Evolutionary conservation across 1,140 invertebrate species (phyloP), one percentile per base, ranked within the genome.

Genomic region (Drosophila micromelanica): DNA sequence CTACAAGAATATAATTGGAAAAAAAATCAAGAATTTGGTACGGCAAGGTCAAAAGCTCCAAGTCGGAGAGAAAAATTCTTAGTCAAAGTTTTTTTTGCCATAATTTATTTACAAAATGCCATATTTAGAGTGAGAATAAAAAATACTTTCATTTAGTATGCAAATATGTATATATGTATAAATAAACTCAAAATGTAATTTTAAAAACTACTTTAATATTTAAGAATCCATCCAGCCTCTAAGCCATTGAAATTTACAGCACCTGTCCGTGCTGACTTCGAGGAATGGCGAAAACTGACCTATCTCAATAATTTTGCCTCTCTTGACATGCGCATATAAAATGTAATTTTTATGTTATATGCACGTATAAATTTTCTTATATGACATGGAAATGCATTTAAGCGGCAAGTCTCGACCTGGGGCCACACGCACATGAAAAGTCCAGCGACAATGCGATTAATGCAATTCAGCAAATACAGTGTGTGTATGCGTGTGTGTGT

Each of bases 391-490:
- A 65, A 72, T 59, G 69, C 62, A 65, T 57, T 65, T 65, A 46
- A 5, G 15, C 27, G 15, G 27, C 51, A 35, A n/a, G 9, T 49
- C 37, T 20, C 12, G 20, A 48, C 57, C 59, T 63, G 55, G 43
- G 56, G 32, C 56, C 62, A 71, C 71, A 73, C 42, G 64, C 60
- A 76, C 46, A 63, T 73, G 54, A 17, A 48, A 61, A 37, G 37
- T n/a, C 48, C 37, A 45, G 60, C 52, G 48, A 59, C 40, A 57
- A 32, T 45, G 51, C 63, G 54, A 80, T 76, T 80, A 80, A 80
- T 73, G 35, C 73, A 73, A 80, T 73, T 69, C 62, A 68, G 62
- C 68, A 72, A 73, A 80, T 49, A 42, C 13, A 27, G 6, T 15
- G 23, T 40, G 38, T 32, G 17, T 61, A 32, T 40, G 54, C 61